A percentile compares a stretch with the other conserved stretches of the same genome.
Conservation (phyloP, 2,113 vertebrate genomes). For the Mionectes macconnelli region DNA sequence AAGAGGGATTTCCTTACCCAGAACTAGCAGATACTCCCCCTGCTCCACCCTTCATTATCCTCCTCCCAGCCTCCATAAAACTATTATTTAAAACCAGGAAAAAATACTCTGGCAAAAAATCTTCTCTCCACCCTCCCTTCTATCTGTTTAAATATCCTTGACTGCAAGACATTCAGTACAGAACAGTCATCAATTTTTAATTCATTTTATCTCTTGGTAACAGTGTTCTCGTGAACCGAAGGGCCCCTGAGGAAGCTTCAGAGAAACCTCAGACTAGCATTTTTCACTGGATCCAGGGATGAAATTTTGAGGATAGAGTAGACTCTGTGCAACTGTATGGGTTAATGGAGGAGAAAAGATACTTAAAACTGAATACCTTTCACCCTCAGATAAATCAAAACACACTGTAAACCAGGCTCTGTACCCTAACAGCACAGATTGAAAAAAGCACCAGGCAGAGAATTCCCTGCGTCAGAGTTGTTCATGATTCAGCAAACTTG, state of each 20-base stretch:
- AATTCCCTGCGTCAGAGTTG: constrained; percentile 11
- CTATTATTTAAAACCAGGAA: constrained; percentile 46
- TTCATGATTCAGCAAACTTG: constrained; percentile 62
- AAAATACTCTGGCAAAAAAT: constrained; percentile 8
- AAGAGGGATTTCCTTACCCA: constrained; percentile 2
- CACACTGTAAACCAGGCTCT: background rate
- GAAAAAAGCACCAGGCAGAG: background rate
- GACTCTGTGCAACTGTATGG: background rate
- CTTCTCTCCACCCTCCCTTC: constrained; percentile 12
- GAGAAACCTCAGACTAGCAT: constrained; percentile 47
- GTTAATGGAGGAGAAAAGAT: background rate
- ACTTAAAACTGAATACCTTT: constrained; percentile 48
- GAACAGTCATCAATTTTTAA: constrained; percentile 78
- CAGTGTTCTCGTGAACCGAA: constrained; percentile 70
- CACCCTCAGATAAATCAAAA: constrained; percentile 22
- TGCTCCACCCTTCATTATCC: background rate
- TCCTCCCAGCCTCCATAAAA: background rate
- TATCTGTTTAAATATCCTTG: constrained; percentile 74
- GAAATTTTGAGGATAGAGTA: background rate
- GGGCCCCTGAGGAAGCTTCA: constrained; percentile 65
- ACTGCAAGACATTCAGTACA: constrained; percentile 67
- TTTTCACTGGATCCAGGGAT: constrained; percentile 20
- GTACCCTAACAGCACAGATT: background rate
- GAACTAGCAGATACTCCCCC: background rate
- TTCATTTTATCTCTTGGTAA: constrained; percentile 73